A percentile compares a stretch with the other conserved stretches of the same genome.
Evolutionary conservation across 2,888 invertebrate species (phyloP).

Genomic region (Drosophila antonietae): DNA sequence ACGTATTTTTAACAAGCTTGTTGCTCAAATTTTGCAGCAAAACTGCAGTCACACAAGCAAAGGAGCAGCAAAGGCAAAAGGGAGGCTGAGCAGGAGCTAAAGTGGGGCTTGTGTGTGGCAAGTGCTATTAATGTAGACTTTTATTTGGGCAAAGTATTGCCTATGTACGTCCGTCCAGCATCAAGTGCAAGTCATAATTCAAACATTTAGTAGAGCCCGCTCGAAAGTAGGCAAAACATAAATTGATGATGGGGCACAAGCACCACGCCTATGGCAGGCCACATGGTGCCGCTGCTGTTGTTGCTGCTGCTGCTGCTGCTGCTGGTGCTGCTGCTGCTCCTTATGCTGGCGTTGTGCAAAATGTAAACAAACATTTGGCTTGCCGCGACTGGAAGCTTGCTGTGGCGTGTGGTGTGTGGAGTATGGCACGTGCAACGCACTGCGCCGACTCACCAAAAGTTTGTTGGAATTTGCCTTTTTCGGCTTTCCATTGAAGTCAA

Average conservation of each 20-base stretch:
- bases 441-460: conserved; percentile 71
- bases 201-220: conserved; percentile 42
- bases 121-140: conserved; percentile 35
- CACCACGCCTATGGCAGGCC: not conserved
- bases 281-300: conserved; percentile 7
- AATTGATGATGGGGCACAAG: conserved; percentile 38
- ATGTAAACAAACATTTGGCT: conserved; percentile 68
- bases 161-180: conserved; percentile 3
- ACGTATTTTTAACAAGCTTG: conserved; percentile 58
- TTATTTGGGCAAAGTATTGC: conserved; percentile 15
- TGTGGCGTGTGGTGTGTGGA: conserved; percentile 26
- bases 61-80: not conserved
- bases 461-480: conserved; percentile 35
- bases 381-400: conserved; percentile 53
- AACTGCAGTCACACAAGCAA: conserved; percentile 32
- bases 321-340: not conserved
- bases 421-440: conserved; percentile 65
- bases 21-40: conserved; percentile 62
- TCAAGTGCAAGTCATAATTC: conserved; percentile 40
- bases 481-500: conserved; percentile 53
- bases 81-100: too few relatives aligned
- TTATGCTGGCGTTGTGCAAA: conserved; percentile 33
- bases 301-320: not conserved
- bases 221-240: conserved; percentile 64
- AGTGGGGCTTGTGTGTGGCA: not conserved